Conservation (phyloP, 2,888 invertebrate genomes). For the Acleris emargana region DNA sequence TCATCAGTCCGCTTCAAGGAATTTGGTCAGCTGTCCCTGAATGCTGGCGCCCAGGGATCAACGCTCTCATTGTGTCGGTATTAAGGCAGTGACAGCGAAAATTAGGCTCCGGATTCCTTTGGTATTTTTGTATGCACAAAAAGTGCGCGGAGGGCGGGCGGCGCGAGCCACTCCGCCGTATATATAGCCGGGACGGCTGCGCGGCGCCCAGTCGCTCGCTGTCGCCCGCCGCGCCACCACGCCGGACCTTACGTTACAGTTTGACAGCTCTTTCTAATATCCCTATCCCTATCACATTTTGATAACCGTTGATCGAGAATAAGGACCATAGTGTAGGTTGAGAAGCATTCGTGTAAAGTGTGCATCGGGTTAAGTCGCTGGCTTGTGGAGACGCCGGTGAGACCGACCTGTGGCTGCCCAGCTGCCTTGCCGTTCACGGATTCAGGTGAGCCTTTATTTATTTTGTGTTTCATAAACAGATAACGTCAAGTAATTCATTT, state of each 20-base stretch:
- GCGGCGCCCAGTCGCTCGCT: slow-evolving; percentile 74
- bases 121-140: slow-evolving; percentile 78
- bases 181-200: slow-evolving; percentile 69
- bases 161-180: slow-evolving; percentile 50
- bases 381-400: slow-evolving; percentile 27
- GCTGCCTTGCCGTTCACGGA: slow-evolving; percentile 31
- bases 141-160: slow-evolving; percentile 69
- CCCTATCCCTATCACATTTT: slow-evolving; percentile 22
- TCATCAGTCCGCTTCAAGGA: slow-evolving; percentile 55
- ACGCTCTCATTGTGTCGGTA: slow-evolving; percentile 78
- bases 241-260: slow-evolving; percentile 40
- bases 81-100: slow-evolving; percentile 74
- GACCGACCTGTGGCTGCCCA: slow-evolving; percentile 31
- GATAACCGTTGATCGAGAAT: slow-evolving; percentile 9
- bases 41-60: slow-evolving; percentile 72
- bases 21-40: slow-evolving; percentile 68
- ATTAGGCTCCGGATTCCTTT: slow-evolving; percentile 78
- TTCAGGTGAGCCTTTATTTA: slow-evolving; percentile 49
- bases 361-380: slow-evolving; percentile 22
- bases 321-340: slow-evolving; percentile 19
- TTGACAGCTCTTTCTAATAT: slow-evolving; percentile 28
- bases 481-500: slow-evolving; percentile 5
- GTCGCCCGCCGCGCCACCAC: slow-evolving; percentile 58
- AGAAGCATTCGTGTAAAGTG: slow-evolving; percentile 31
- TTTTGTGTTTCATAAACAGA: slow-evolving; percentile 25